Evolutionary conservation across 2,113 vertebrate species (phyloP), one percentile per base, ranked within the genome.

Genomic region (Archilochus colubris): DNA sequence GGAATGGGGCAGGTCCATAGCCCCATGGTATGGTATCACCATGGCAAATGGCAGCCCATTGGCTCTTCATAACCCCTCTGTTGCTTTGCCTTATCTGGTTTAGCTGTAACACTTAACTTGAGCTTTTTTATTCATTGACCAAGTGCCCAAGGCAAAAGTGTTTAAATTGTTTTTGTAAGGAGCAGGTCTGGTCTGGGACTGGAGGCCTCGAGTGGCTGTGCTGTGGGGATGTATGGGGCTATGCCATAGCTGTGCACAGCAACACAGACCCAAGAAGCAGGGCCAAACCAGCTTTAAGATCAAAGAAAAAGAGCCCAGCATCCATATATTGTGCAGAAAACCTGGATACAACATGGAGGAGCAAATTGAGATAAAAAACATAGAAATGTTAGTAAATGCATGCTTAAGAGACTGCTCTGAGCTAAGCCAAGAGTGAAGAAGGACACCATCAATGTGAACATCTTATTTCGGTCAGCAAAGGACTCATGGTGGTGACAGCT

Each of bases 11-110:
- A 6, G 10, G 27, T 5, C 22, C 40, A 4, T 12, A 53, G 21
- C 18, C 28, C 10, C 27, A 7, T 18, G 6, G 10, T 16, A 6
- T 3, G 2, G 10, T 27, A 12, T 9, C 2, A 3, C 19, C 22
- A 3, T 9, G 17, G n/a, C 8, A 30, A 5, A 18, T 2, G 23
- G 40, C 33, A n/a, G 17, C 12, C 58, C 6, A 2, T 14, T 25
- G 5, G 18, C 8, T 61, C 31, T 44, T 8, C 30, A 0, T 54
- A 40, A 27, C 4, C 22, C 24, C 5, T 7, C 27, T 33, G 36
- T 6, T 23, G n/a, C 31, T 66, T 77, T 58, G 14, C 30, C 16
- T 59, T 58, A 31, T 0, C 50, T 63, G 12, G 5, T 21, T 51
- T 70, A 57, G 19, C 16, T 64, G 10, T n/a, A 63, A 28, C 9